Base-by-base conservation (phyloP, 1,140 invertebrate species). In the Frieseomelitta varia region DNA sequence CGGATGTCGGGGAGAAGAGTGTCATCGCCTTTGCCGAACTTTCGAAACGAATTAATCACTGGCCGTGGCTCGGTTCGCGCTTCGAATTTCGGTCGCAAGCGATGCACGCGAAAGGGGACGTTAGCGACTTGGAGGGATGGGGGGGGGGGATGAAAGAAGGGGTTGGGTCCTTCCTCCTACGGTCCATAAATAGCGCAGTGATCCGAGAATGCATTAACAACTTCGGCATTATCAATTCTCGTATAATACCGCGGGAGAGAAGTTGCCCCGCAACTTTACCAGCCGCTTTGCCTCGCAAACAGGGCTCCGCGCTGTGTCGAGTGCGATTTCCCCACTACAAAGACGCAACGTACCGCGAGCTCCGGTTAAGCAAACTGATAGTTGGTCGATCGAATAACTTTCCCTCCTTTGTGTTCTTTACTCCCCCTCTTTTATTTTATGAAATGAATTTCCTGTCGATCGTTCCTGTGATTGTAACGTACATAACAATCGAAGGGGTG, bases 121-220 rank as follows among this genome's bases (percentile, higher is more conserved):
- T 78, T 78, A 10, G 21, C 30, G 19, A n/a, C 19, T 47, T 0
- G 27, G 69, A 61, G 56, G 47, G 30, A 2, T 0, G 27, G 69
- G 67, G 56, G 47, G 30, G 30, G 69, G 67, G 56, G 55, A 47
- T 47, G 30, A 58, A 39, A 30, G 39, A 30, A 61, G 69, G 24
- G 14, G 47, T 1, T n/a, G 39, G 55, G 81, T 79, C 83, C 86
- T 85, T 87, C 80, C 84, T 72, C 82, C 78, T 65, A 85, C 69
- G 84, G 76, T 85, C 79, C 75, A 85, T 90, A 86, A 91, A 91
- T 88, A 83, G 82, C 77, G 84, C 92, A 91, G 85, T 90, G 91
- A 91, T 92, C 92, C 91, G 90, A 88, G 87, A 91, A 91, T 90
- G 85, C 91, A 92, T 92, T 92, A 92, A 92, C 91, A 92, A 92